Evolutionary conservation across 2,113 vertebrate species (phyloP).

Genomic region (Rhinoderma darwinii): DNA sequence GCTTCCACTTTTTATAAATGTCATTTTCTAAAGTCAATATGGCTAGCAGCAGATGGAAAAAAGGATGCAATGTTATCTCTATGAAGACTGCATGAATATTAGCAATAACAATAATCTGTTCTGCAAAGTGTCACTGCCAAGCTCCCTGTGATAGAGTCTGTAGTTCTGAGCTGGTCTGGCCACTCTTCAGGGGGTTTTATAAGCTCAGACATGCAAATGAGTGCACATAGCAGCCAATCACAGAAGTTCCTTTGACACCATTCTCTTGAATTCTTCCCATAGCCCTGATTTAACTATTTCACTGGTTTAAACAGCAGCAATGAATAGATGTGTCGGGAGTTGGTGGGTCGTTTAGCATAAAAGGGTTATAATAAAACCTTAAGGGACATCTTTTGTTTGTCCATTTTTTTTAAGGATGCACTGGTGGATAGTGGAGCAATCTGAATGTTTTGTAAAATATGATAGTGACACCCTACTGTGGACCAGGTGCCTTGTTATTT

Average conservation of each 20-base stretch:
- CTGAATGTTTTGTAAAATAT: slow-evolving; percentile 52
- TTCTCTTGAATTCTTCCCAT: slow-evolving; percentile 68
- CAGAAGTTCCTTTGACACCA: slow-evolving; percentile 50
- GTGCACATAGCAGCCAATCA: slow-evolving; percentile 72
- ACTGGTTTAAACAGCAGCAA: slow-evolving; percentile 69
- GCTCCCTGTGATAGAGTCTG: neutral
- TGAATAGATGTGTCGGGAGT: slow-evolving; percentile 16
- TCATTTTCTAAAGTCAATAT: slow-evolving; percentile 62
- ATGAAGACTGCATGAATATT: neutral
- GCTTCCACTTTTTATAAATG: slow-evolving; percentile 41
- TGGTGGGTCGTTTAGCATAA: neutral
- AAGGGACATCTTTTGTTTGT: slow-evolving; percentile 71
- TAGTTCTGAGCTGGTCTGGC: slow-evolving; percentile 52
- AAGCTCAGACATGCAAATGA: slow-evolving; percentile 88
- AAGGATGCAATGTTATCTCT: neutral
- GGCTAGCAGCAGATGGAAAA: neutral
- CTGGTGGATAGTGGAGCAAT: neutral
- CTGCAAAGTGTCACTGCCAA: neutral
- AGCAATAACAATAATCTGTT: neutral
- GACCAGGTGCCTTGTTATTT: slow-evolving; percentile 46
- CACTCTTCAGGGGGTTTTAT: slow-evolving; percentile 77
- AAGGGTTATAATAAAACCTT: slow-evolving; percentile 31
- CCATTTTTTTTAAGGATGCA: slow-evolving; percentile 30
- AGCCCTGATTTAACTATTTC: slow-evolving; percentile 76
- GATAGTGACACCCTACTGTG: neutral